Conservation (phyloP, 2,888 invertebrate species). For the Meganola albula region DNA sequence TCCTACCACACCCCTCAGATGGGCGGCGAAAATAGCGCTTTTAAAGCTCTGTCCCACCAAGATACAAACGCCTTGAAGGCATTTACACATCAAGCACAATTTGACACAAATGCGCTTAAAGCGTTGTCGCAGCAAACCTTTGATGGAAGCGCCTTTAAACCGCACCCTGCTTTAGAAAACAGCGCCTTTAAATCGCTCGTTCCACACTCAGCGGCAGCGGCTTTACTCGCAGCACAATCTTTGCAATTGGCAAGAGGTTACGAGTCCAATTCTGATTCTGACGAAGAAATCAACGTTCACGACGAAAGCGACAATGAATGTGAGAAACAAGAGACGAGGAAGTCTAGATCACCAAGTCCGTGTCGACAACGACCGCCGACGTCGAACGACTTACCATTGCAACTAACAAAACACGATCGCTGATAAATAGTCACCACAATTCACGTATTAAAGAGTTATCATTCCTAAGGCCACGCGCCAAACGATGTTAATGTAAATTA, state of each 20-base stretch:
- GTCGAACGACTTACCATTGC: conserved; percentile 79
- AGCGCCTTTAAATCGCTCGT: conserved; percentile 91
- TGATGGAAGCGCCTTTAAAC: conserved; percentile 60
- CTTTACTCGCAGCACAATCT: conserved; percentile 71
- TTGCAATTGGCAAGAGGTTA: conserved; percentile 66
- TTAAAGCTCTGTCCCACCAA: conserved; percentile 84
- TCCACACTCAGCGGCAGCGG: conserved; percentile 81
- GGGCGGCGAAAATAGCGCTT: conserved; percentile 95
- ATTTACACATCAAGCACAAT: conserved; percentile 74
- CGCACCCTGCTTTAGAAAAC: conserved; percentile 82
- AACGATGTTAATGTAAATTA: conserved; percentile 61
- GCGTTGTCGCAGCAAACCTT: conserved; percentile 63
- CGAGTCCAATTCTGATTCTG: conserved; percentile 79
- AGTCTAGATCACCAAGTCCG: conserved; percentile 69
- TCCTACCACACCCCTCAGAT: conserved; percentile 80
- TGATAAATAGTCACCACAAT: conserved; percentile 48
- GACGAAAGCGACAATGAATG: conserved; percentile 84
- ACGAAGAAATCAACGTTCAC: conserved; percentile 92
- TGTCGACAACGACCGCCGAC: conserved; percentile 45
- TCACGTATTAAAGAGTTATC: conserved; percentile 52
- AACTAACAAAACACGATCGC: conserved; percentile 85
- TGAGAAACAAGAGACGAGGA: conserved; percentile 62
- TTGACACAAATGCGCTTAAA: conserved; percentile 77
- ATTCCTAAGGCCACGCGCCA: conserved; percentile 57
- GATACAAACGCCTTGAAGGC: conserved; percentile 78